Evolutionary conservation across 1,140 invertebrate genomes (phyloP).

Genomic region (Nephotettix cincticeps): DNA sequence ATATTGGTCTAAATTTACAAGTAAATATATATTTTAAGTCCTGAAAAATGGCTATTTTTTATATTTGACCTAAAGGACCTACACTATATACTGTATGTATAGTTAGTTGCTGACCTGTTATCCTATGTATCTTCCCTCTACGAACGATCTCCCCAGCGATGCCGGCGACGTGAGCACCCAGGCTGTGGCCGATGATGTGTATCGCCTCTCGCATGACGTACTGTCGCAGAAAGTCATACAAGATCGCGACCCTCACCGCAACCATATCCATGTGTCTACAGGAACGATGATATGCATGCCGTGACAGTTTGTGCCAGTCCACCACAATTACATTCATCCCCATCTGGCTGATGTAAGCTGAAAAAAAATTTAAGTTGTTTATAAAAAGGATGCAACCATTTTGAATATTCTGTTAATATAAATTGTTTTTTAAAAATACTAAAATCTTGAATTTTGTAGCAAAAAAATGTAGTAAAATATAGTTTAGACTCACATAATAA

Average conservation of each 20-base stretch:
- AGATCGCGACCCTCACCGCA: constrained; percentile 57
- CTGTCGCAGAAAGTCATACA: constrained; percentile 58
- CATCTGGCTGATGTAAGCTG: constrained; percentile 42
- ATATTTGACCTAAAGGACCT: too few species aligned
- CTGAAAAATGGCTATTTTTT: too few species aligned
- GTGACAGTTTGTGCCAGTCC: constrained; percentile 53
- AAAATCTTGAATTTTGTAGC: too few species aligned
- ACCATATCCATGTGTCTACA: constrained; percentile 59
- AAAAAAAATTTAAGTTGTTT: too few species aligned
- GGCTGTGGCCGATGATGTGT: constrained; percentile 65
- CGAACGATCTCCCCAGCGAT: constrained; percentile 50
- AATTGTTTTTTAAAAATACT: too few species aligned
- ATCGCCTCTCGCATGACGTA: constrained; percentile 51
- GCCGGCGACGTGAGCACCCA: constrained; percentile 66
- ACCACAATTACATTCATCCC: constrained; percentile 57
- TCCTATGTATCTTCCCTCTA: constrained; percentile 21
- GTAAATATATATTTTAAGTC: too few species aligned
- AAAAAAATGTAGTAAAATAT: too few species aligned
- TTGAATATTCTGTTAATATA: too few species aligned
- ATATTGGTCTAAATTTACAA: too few species aligned
- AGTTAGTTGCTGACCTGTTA: constrained; percentile 24
- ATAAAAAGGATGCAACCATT: too few species aligned
- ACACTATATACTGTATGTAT: too few species aligned
- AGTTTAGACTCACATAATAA: too few species aligned
- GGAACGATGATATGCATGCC: constrained; percentile 47